These are phyloP conservation scores for Carcharodon carcharias DNA, from an alignment of 2,797 vertebrate genomes.

Conservation along the genomic window DNA sequence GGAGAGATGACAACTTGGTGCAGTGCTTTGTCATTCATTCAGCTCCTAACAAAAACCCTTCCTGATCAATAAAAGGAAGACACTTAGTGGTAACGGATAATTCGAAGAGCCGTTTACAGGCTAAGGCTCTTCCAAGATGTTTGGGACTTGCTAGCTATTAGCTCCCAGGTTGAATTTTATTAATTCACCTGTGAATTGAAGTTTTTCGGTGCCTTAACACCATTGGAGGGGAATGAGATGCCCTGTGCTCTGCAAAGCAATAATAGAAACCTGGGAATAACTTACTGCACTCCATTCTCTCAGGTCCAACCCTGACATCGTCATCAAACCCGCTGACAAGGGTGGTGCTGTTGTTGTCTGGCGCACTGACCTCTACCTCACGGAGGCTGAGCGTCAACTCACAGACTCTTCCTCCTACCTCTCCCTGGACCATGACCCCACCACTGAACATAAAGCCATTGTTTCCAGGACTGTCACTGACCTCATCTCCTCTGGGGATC, in stretches of 20 bases:
- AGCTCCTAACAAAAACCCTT: not conserved
- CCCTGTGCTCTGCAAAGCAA: not conserved
- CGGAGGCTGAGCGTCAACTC: no score
- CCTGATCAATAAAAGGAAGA: not conserved
- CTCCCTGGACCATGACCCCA: no score
- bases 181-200: not conserved
- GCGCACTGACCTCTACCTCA: no score
- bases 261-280: not conserved
- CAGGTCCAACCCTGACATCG: no score
- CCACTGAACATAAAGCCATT: no score
- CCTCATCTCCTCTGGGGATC: no score
- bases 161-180: not conserved
- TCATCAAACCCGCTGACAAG: no score
- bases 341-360: no score
- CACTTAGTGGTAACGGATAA: not conserved
- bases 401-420: no score
- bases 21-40: not conserved
- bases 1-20: not conserved
- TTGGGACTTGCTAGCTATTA: not conserved
- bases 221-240: not conserved
- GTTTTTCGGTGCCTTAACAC: not conserved
- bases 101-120: not conserved
- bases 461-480: no score
- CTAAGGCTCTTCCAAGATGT: not conserved
- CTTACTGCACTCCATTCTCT: no score